Percentiles rank a stretch among this genome's conserved stretches.
Conservation (phyloP, 2,797 vertebrate genomes). For the Trichosurus vulpecula region DNA sequence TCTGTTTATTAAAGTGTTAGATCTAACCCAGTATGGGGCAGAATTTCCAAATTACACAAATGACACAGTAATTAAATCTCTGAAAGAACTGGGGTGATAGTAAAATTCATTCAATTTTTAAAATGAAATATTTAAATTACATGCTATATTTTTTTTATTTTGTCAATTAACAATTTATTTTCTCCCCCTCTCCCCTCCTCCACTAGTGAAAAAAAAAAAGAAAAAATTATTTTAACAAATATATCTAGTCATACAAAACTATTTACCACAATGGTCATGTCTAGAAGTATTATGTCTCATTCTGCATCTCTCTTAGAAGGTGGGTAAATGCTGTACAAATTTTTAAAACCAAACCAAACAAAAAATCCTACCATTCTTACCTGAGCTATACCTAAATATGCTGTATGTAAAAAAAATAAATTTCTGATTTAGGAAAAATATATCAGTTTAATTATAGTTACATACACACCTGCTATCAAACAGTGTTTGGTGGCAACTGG, state of each 20-base stretch:
- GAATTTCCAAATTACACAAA: not conserved
- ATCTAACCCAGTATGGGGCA: not conserved
- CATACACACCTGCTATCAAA: constrained; percentile 93
- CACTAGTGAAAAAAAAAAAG: not conserved
- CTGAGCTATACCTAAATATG: constrained; percentile 32
- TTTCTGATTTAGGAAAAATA: constrained; percentile 25
- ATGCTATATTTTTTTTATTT: not conserved
- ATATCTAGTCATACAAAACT: not conserved
- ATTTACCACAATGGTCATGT: not conserved
- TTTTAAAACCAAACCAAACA: not conserved
- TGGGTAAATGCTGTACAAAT: not conserved
- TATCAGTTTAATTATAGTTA: not conserved
- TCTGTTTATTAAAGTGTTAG: not conserved
- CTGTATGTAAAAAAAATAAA: constrained; percentile 23
- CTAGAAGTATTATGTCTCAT: not conserved
- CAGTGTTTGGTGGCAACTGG: constrained; percentile 94
- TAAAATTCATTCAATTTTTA: not conserved
- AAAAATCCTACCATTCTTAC: constrained; percentile 39
- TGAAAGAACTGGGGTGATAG: not conserved
- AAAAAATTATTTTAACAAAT: not conserved
- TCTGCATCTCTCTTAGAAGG: not conserved
- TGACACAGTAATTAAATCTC: not conserved
- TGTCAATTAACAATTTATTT: not conserved
- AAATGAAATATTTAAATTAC: not conserved
- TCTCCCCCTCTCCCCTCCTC: not conserved